Conservation (phyloP, 1,140 invertebrate genomes). For the Idris sp. region DNA sequence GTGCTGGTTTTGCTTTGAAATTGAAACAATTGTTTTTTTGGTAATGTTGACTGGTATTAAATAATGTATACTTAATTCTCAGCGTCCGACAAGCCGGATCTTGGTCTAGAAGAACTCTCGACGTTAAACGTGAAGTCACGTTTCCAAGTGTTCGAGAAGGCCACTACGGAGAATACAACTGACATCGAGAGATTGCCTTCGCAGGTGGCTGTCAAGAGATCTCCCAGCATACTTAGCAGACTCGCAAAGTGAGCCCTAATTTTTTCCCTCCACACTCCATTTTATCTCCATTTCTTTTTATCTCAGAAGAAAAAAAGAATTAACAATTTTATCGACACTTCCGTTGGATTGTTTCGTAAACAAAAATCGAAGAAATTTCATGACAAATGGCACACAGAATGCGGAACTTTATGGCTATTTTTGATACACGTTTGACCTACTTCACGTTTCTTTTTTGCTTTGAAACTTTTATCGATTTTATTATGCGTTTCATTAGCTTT, state of each 20-base stretch:
- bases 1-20: slow-evolving; percentile 39
- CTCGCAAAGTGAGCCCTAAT: slow-evolving; percentile 83
- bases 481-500: no score
- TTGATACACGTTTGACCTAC: slow-evolving; percentile 27
- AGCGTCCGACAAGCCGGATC: slow-evolving; percentile 93
- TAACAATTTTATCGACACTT: no score
- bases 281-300: no score
- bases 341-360: slow-evolving; percentile 5
- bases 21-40: slow-evolving; percentile 56
- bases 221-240: slow-evolving; percentile 88
- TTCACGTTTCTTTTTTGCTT: slow-evolving; percentile 27
- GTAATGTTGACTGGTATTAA: slow-evolving; percentile 33
- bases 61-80: slow-evolving; percentile 67
- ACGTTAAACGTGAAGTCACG: slow-evolving; percentile 90
- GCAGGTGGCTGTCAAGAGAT: slow-evolving; percentile 84
- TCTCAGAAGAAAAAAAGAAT: no score
- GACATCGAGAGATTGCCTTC: slow-evolving; percentile 81
- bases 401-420: slow-evolving; percentile 37
- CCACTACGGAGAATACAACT: slow-evolving; percentile 74
- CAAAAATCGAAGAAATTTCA: slow-evolving; percentile 26
- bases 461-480: no score
- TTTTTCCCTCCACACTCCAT: background rate
- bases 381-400: slow-evolving; percentile 26
- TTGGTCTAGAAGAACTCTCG: slow-evolving; percentile 90
- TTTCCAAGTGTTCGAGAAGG: slow-evolving; percentile 90